Percentiles rank a stretch among this genome's conserved stretches.
phyloP scores from a whole-genome alignment of 2,797 vertebrate species.

The Peromyscus aztecus region DNA sequence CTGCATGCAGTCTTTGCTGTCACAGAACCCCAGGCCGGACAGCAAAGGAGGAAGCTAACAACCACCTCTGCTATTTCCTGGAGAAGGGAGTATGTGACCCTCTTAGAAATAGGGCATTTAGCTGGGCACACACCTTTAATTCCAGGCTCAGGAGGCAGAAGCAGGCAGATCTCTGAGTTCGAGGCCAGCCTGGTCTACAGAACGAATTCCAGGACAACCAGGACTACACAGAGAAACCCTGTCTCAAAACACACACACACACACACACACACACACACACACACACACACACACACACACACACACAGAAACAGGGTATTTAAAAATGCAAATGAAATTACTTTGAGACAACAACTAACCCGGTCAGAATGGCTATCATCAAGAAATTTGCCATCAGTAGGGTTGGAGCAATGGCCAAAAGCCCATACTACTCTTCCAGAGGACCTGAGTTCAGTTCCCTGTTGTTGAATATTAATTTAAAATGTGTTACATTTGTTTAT shows the following conservation, averaged over 20 bases:
- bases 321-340: neutral
- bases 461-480: too few species aligned
- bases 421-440: neutral
- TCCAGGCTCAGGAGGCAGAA: too few species aligned
- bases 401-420: neutral
- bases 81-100: neutral
- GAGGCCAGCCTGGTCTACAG: too few species aligned
- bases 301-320: too few species aligned
- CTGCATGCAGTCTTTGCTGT: neutral
- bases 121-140: too few species aligned
- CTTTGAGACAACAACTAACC: neutral
- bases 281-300: too few species aligned
- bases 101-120: neutral
- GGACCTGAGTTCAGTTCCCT: neutral
- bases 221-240: too few species aligned
- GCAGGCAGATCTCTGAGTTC: too few species aligned
- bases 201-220: too few species aligned
- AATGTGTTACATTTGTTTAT: too few species aligned
- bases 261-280: too few species aligned
- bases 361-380: neutral
- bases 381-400: neutral
- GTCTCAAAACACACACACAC: too few species aligned
- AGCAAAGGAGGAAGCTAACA: neutral
- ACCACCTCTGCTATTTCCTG: neutral
- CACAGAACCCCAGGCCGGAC: neutral